phyloP scores from a whole-genome alignment of 2,797 vertebrate genomes.

The Microhierax caerulescens region DNA sequence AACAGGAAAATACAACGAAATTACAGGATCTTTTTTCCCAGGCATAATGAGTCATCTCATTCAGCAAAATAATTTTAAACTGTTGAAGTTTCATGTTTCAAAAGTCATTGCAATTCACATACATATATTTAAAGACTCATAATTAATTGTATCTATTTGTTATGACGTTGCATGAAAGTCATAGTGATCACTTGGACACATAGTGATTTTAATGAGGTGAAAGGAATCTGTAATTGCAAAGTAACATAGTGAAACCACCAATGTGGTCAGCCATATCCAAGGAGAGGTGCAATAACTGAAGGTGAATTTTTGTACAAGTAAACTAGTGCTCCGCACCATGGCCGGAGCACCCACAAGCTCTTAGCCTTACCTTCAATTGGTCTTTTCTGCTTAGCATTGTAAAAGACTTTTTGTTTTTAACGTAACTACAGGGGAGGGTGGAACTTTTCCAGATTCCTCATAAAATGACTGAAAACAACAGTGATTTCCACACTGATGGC shows the following conservation, averaged over 20 bases:
- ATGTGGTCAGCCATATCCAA: background rate
- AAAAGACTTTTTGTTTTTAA: background rate
- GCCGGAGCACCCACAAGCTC: background rate
- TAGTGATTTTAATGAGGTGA: background rate
- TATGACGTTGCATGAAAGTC: background rate
- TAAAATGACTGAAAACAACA: background rate
- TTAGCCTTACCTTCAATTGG: background rate
- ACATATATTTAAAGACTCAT: background rate
- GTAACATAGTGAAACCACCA: background rate
- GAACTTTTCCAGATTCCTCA: background rate
- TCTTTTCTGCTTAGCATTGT: background rate
- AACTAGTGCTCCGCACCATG: background rate
- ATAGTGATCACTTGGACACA: background rate
- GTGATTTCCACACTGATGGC: background rate
- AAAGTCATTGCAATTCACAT: background rate
- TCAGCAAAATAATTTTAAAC: background rate
- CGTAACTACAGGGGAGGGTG: background rate
- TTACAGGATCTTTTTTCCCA: background rate
- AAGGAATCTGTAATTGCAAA: background rate
- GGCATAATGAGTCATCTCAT: constrained; percentile 6
- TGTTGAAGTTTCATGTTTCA: background rate
- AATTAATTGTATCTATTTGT: background rate
- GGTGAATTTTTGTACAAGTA: background rate
- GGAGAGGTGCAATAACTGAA: background rate
- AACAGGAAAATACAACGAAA: constrained; percentile 35